These are phyloP conservation scores for Athetis lepigone DNA, from an alignment of 2,888 invertebrate genomes.

Conservation along the genomic window DNA sequence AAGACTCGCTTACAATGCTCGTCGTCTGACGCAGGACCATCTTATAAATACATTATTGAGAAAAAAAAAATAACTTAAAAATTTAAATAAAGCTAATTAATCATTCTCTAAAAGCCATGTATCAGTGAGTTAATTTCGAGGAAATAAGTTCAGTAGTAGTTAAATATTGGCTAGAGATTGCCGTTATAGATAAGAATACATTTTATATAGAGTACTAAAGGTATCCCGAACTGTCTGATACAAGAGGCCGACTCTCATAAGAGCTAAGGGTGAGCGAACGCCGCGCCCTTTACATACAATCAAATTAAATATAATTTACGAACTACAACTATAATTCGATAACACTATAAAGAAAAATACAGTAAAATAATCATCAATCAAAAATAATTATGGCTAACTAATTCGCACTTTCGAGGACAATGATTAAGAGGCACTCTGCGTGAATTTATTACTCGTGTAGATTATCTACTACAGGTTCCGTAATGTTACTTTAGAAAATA, in stretches of 20 bases:
- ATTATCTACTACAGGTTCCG: constrained; percentile 78
- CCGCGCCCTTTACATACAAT: constrained; percentile 62
- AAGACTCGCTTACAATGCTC: constrained; percentile 61
- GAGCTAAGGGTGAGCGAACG: constrained; percentile 51
- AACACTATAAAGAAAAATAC: constrained; percentile 78
- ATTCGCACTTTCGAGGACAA: constrained; percentile 84
- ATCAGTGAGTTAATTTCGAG: constrained; percentile 81
- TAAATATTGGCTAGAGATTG: constrained; percentile 65
- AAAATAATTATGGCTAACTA: constrained; percentile 88
- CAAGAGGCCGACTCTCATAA: constrained; percentile 73
- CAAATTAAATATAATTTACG: constrained; percentile 80
- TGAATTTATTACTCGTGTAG: constrained; percentile 84
- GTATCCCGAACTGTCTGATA: constrained; percentile 77
- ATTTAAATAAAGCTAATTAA: constrained; percentile 87
- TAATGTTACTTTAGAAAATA: constrained; percentile 79
- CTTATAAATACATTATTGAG: constrained; percentile 77
- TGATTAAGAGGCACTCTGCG: constrained; percentile 89
- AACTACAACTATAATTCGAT: constrained; percentile 87
- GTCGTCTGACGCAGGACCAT: constrained; percentile 59
- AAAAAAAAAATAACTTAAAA: constrained; percentile 83
- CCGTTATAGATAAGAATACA: constrained; percentile 71
- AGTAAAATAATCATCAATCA: constrained; percentile 82
- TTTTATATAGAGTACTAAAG: constrained; percentile 64
- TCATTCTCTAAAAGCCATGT: constrained; percentile 83
- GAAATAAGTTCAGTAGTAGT: constrained; percentile 65